Percentiles rank a stretch among this genome's conserved stretches.
Conservation (phyloP, 2,113 vertebrate species). For the Pao palembangensis region DNA sequence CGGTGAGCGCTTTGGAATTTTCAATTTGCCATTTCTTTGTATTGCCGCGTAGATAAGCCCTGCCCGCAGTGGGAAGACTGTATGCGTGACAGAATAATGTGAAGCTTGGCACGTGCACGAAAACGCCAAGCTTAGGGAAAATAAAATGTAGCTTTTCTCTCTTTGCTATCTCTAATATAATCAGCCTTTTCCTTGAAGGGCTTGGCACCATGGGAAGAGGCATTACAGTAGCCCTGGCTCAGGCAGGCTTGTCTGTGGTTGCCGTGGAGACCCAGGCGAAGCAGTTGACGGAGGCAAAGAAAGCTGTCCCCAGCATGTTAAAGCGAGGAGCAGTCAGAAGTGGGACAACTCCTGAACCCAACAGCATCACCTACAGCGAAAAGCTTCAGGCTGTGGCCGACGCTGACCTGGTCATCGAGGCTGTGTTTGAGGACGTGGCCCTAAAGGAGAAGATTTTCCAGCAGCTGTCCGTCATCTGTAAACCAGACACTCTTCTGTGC, state of each 20-base stretch:
- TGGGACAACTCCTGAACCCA: conserved; percentile 35
- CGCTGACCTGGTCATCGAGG: conserved; percentile 88
- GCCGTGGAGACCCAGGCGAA: conserved; percentile 82
- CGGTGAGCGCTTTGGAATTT: conserved; percentile 73
- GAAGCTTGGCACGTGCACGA: conserved; percentile 52
- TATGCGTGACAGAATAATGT: conserved; percentile 42
- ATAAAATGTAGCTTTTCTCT: background rate
- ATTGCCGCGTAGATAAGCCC: conserved; percentile 20
- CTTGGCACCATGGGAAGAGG: conserved; percentile 93
- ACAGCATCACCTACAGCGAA: conserved; percentile 71
- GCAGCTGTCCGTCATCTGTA: conserved; percentile 79
- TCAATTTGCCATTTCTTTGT: conserved; percentile 14
- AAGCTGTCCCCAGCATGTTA: conserved; percentile 72
- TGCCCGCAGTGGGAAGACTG: conserved; percentile 41
- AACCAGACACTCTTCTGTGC: conserved; percentile 79
- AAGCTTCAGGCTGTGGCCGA: conserved; percentile 68
- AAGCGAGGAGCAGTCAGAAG: conserved; percentile 76
- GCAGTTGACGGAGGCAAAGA: conserved; percentile 74
- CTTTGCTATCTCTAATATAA: background rate
- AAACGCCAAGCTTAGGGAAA: conserved; percentile 48
- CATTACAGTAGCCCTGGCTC: conserved; percentile 81
- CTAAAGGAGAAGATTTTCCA: conserved; percentile 85
- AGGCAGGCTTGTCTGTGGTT: conserved; percentile 81
- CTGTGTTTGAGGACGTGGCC: conserved; percentile 87
- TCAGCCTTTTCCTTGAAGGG: conserved; percentile 66